These are phyloP conservation scores for Porphyrio hochstetteri DNA, from an alignment of 2,113 vertebrate genomes.

Conservation along the genomic window DNA sequence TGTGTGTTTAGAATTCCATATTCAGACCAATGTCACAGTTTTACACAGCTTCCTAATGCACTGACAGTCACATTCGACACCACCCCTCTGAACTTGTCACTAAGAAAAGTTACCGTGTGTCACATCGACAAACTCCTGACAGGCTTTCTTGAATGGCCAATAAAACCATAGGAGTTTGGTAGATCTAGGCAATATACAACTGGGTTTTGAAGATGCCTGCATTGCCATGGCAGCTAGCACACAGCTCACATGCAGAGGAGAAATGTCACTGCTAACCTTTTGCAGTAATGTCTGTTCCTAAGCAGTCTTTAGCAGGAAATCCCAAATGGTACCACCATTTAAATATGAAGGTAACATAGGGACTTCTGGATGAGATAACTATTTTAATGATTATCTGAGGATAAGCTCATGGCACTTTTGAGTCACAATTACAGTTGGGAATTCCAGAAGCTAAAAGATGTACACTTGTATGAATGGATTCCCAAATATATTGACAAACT, in stretches of 20 bases:
- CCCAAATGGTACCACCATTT: neutral
- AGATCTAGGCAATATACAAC: neutral
- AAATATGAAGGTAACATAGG: neutral
- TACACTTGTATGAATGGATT: neutral
- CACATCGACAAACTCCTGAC: neutral
- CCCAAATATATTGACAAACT: neutral
- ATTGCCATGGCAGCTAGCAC: neutral
- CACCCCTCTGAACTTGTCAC: neutral
- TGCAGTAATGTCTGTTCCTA: neutral
- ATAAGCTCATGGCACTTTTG: neutral
- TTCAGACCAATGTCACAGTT: neutral
- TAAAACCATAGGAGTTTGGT: neutral
- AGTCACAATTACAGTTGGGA: neutral
- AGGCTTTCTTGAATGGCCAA: neutral
- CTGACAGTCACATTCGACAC: neutral
- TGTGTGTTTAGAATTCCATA: neutral
- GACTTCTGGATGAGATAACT: neutral
- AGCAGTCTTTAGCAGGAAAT: neutral
- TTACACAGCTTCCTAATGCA: neutral
- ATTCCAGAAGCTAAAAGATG: neutral
- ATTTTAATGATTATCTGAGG: neutral
- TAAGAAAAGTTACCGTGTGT: neutral
- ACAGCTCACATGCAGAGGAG: neutral
- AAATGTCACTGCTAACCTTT: neutral
- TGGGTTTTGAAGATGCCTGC: neutral